Conservation (phyloP, 2,797 vertebrate species). For the Anguilla anguilla region DNA sequence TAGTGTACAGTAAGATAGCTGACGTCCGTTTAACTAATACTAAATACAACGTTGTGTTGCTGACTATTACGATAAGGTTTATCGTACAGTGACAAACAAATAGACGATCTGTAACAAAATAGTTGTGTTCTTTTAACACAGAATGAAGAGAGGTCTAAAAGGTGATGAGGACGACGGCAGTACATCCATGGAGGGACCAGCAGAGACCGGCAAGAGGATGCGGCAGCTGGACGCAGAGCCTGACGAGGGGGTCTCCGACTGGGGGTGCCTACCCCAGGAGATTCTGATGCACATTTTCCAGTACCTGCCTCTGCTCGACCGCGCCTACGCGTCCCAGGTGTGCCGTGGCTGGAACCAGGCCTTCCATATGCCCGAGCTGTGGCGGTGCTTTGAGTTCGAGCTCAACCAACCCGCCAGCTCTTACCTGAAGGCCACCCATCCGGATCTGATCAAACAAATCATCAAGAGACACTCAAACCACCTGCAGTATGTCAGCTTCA, state of each 20-base stretch:
- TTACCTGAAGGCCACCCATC: constrained; percentile 94
- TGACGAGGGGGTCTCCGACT: constrained; percentile 61
- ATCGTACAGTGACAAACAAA: neutral
- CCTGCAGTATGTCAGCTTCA: constrained; percentile 97
- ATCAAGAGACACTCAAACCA: constrained; percentile 97
- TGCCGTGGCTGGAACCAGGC: constrained; percentile 92
- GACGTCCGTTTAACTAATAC: neutral
- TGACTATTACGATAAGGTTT: neutral
- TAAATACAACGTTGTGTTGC: neutral
- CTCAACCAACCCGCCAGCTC: constrained; percentile 94
- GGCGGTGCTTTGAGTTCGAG: constrained; percentile 97
- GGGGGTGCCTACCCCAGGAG: constrained; percentile 89
- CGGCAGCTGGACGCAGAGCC: constrained; percentile 58
- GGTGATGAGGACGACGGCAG: constrained; percentile 65
- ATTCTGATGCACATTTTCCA: constrained; percentile 92
- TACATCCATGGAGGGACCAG: constrained; percentile 67
- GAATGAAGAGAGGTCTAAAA: constrained; percentile 89
- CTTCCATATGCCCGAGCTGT: constrained; percentile 97
- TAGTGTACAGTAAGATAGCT: neutral
- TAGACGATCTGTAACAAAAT: neutral
- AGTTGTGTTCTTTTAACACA: constrained; percentile 41
- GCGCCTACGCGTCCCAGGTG: constrained; percentile 93
- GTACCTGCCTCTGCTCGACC: constrained; percentile 90
- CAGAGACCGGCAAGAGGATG: constrained; percentile 75
- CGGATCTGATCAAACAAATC: constrained; percentile 96